Evolutionary conservation across 2,888 invertebrate species (phyloP), one percentile per base, ranked within the genome.

Genomic region (Ptycholaimellus sp.): DNA sequence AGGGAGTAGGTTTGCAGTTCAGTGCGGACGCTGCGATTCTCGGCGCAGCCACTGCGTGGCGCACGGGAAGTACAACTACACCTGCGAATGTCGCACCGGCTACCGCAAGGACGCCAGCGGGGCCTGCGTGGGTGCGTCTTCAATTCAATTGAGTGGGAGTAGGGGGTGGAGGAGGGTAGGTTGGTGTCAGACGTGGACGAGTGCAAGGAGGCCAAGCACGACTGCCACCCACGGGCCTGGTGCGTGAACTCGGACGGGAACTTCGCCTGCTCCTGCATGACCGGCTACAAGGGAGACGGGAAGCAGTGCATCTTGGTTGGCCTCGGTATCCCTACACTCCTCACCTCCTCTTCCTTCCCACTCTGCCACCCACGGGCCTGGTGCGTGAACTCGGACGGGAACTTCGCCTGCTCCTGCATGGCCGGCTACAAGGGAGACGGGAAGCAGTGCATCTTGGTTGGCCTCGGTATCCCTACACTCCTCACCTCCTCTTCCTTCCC

Each of bases 401-500:
- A 28, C 3, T 40, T 38, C 17, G 18, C 31, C 6, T 52, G 52
- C 36, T 49, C 49, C 37, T 53, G 53, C 36, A 49, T 47, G 45
- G 51, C 49, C 5, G 44, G 49, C 3, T 53, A 49, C 36, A 35
- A 51, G 14, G 50, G 51, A 13, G 46, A 51, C 29, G 52, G 50
- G 11, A 46, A 46, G 30, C 41, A 41, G 21, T 52, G 52, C 40
- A 43, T 43, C 6, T 52, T 46, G 27, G 51, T 52, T 9, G 52
- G 52, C 31, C 33, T 50, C 25, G 52, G 51, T 44, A 30, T 23
- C 25, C 22, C 25, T 2, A 27, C 21, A 22, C 18, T 30, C 16
- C n/a, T n/a, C n/a, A n/a, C n/a, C n/a, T n/a, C n/a, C n/a, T n/a
- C n/a, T n/a, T n/a, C n/a, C n/a, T n/a, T n/a, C n/a, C n/a, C n/a